Percentiles rank a stretch among this genome's conserved stretches.
Evolutionary conservation across 2,113 vertebrate genomes (phyloP).

Genomic region (Phasianus colchicus): DNA sequence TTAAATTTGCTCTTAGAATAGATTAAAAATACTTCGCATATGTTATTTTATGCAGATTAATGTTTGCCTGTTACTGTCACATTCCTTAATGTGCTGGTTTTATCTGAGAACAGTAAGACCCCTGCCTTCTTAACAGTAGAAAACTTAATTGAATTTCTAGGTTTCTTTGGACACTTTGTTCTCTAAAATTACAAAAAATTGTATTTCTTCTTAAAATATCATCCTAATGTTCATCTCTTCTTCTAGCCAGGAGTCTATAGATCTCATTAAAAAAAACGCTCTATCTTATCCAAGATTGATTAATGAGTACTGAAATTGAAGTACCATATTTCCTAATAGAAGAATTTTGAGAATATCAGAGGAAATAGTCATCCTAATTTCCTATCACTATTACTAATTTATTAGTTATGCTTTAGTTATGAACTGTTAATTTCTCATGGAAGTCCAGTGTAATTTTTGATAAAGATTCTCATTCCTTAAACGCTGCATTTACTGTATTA

Average conservation of each 20-base stretch:
- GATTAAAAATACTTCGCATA: background rate
- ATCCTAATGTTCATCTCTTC: slow-evolving; percentile 34
- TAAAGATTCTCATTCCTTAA: background rate
- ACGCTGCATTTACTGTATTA: background rate
- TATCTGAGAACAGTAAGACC: background rate
- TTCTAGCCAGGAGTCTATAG: background rate
- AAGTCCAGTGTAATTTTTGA: slow-evolving; percentile 68
- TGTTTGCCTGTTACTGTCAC: background rate
- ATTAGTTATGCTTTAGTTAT: slow-evolving; percentile 14
- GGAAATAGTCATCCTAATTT: slow-evolving; percentile 77
- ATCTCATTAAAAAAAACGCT: background rate
- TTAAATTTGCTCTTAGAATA: background rate
- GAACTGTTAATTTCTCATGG: slow-evolving; percentile 62
- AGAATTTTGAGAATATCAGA: slow-evolving; percentile 68
- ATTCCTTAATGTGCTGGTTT: background rate
- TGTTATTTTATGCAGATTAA: background rate
- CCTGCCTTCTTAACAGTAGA: background rate
- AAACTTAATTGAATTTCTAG: background rate
- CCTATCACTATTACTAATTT: background rate
- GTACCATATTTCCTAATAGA: slow-evolving; percentile 14
- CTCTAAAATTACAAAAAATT: background rate
- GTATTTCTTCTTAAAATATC: background rate
- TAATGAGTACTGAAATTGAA: slow-evolving; percentile 14
- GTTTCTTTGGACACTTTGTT: background rate
- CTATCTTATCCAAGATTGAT: slow-evolving; percentile 7